Percentiles rank a stretch among this genome's conserved stretches.
These are phyloP conservation scores for Contarinia nasturtii DNA, from an alignment of 1,140 invertebrate genomes.

Conservation along the genomic window DNA sequence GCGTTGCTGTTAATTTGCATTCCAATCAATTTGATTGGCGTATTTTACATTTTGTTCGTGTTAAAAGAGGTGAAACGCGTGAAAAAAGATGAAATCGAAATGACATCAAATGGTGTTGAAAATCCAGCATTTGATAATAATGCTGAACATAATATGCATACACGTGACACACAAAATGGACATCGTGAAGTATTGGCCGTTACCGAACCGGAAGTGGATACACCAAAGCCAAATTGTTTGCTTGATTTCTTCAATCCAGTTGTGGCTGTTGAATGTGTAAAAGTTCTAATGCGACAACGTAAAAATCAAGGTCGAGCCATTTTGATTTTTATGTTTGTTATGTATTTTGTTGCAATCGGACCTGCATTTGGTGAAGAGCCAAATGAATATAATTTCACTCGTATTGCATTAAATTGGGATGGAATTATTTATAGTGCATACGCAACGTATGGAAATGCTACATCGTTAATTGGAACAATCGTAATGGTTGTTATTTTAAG, in stretches of 20 bases:
- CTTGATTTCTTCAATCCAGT: conserved; percentile 21
- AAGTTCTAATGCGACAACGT: conserved; percentile 16
- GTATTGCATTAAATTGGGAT: conserved; percentile 21
- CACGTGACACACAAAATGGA: conserved; percentile 5
- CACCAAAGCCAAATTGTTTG: conserved; percentile 7
- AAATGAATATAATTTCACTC: conserved; percentile 1
- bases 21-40: conserved; percentile 12
- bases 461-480: conserved; percentile 14
- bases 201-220: not conserved
- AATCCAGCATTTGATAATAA: conserved; percentile 8
- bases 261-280: conserved; percentile 15
- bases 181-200: conserved; percentile 3
- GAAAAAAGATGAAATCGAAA: conserved; percentile 7
- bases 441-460: conserved; percentile 12
- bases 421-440: conserved; percentile 18
- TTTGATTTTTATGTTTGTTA: conserved; percentile 14
- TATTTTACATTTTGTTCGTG: conserved; percentile 18
- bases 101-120: conserved; percentile 17
- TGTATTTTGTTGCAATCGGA: conserved; percentile 17
- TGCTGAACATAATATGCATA: conserved; percentile 15
- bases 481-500: conserved; percentile 20
- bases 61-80: conserved; percentile 15
- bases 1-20: not conserved
- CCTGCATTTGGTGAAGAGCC: conserved; percentile 9
- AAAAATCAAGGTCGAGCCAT: conserved; percentile 15